phyloP scores from a whole-genome alignment of 2,797 vertebrate genomes.

The Lateolabrax maculatus region DNA sequence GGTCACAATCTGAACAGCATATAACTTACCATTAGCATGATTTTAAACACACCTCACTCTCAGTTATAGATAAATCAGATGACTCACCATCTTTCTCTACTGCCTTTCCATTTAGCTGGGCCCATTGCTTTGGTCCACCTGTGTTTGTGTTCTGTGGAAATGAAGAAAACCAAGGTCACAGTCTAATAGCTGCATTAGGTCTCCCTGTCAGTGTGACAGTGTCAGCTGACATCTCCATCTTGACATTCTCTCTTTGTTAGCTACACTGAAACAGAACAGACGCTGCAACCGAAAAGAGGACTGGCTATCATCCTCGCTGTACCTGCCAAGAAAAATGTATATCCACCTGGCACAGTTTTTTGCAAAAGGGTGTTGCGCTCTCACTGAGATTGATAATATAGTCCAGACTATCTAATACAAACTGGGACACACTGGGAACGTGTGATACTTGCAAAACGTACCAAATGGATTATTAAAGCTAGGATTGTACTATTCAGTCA shows the following conservation, averaged over 20 bases:
- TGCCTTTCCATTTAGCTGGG: slow-evolving; percentile 99
- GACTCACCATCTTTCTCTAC: slow-evolving; percentile 96
- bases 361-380: neutral
- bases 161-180: slow-evolving; percentile 9
- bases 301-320: neutral
- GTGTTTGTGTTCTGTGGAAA: slow-evolving; percentile 93
- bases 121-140: slow-evolving; percentile 99
- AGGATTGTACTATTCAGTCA: neutral
- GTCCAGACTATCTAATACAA: neutral
- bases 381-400: neutral
- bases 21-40: neutral
- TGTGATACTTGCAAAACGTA: neutral
- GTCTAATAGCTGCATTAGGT: neutral
- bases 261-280: neutral
- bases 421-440: neutral
- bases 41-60: slow-evolving; percentile 12
- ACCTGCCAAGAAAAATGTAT: neutral
- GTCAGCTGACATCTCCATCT: neutral
- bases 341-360: neutral
- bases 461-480: neutral
- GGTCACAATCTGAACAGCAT: neutral
- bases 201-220: too few relatives aligned
- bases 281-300: neutral
- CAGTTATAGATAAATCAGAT: neutral
- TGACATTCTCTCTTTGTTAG: neutral